Base-by-base conservation (phyloP, 1,140 invertebrate genomes). In the Mya arenaria region DNA sequence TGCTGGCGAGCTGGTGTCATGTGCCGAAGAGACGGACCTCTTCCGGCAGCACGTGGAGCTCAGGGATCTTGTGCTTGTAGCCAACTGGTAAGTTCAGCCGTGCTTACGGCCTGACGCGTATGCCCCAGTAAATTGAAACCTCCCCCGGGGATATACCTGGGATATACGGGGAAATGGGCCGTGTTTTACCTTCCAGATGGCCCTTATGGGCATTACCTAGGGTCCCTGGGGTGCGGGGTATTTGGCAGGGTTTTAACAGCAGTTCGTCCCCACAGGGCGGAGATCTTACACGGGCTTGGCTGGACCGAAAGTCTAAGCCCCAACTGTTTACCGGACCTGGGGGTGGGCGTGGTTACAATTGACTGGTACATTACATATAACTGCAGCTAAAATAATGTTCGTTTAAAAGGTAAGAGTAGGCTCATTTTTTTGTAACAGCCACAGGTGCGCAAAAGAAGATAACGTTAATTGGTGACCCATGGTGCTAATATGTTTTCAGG, bases 71-170 rank as follows among this genome's bases (percentile, higher is more conserved):
- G n/a, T 75, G 17, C 36, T 75, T 4, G 58, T 62, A 13, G 55
- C 72, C 4, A 44, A 32, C 34, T 75, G 72, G 72, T 75, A 63
- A 60, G 37, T 48, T 44, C 30, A 69, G 1, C 19, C 8, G n/a
- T 48, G n/a, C 63, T 66, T 36, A 36, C n/a, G 36, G 28, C 63
- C 19, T 32, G 8, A 48, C 10, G 10, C 44, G 10, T 48, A 13
- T 10, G 10, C n/a, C n/a, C 10, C 44, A 10, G n/a, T 48, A n/a
- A n/a, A 48, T 10, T 13, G n/a, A 48, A 48, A 48, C 10, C 10
- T 48, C n/a, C 44, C 10, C 10, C 10, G 10, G 10, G 44, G 10
- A 48, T 13, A 48, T 48, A 48, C 10, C 10, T 13, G 10, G n/a
- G n/a, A 48, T 48, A 48, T 13, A n/a, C 44, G n/a, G n/a, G 10